Conservation (phyloP, 1,140 invertebrate species). For the Cryptotermes secundus region DNA sequence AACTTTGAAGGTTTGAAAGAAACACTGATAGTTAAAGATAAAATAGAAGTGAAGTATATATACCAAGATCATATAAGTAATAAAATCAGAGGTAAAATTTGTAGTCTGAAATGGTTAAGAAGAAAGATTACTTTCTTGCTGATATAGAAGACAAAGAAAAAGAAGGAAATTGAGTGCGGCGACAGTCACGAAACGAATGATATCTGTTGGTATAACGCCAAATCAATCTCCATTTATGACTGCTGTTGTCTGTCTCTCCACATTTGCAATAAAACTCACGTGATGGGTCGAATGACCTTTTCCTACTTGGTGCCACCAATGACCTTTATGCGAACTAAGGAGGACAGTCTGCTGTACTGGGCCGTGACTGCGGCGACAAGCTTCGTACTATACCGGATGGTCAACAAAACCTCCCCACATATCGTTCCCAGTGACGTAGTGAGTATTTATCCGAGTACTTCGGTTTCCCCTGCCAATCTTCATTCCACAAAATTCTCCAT, state of each 20-base stretch:
- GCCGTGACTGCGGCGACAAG: not conserved
- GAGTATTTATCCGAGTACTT: no score
- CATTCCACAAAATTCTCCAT: no score
- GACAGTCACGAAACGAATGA: conserved; percentile 13
- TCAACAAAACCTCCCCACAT: not conserved
- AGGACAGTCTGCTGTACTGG: no score
- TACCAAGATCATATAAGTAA: not conserved
- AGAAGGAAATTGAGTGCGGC: not conserved
- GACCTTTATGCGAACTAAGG: not conserved
- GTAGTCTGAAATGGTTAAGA: not conserved
- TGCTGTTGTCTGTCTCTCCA: not conserved
- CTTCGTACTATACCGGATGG: not conserved
- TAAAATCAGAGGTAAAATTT: not conserved
- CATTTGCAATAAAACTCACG: not conserved
- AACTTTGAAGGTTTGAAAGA: not conserved
- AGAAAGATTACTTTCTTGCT: not conserved
- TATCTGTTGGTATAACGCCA: not conserved
- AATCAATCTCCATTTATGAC: conserved; percentile 13
- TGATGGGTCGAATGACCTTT: conserved; percentile 3
- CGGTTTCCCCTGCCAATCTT: no score
- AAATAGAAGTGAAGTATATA: not conserved
- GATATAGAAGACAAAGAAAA: not conserved
- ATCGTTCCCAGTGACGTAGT: no score
- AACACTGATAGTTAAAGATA: not conserved
- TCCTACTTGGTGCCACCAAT: conserved; percentile 17